Conservation (phyloP, 2,888 invertebrate species). For the Chelonus formosanus region DNA sequence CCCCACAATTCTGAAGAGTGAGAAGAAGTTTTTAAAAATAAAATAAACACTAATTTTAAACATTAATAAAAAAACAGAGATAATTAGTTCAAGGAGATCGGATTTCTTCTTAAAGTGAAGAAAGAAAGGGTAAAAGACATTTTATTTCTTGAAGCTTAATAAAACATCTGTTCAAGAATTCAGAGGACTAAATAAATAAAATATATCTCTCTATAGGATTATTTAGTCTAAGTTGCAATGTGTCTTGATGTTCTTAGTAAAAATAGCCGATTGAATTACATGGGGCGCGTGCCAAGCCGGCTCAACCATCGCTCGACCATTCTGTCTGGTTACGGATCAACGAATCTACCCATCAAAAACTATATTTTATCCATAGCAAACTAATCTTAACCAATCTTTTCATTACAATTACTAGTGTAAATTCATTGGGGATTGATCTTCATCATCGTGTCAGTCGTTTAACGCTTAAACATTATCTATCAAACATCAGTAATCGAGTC, state of each 20-base stretch:
- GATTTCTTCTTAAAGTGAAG: too few relatives aligned
- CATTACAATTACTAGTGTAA: constrained; percentile 26
- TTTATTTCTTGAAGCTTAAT: too few relatives aligned
- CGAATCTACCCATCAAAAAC: not conserved
- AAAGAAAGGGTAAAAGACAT: too few relatives aligned
- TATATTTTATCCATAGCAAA: constrained; percentile 1
- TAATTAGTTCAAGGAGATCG: too few relatives aligned
- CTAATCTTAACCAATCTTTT: constrained; percentile 17
- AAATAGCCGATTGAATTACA: constrained; percentile 63
- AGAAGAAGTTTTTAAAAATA: too few relatives aligned
- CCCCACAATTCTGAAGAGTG: too few relatives aligned
- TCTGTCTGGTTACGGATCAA: constrained; percentile 11
- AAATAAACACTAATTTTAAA: too few relatives aligned
- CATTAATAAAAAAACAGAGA: too few relatives aligned
- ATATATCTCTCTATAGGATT: constrained; percentile 10
- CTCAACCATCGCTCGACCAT: constrained; percentile 31
- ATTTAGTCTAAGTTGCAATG: constrained; percentile 16
- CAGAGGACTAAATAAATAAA: too few relatives aligned
- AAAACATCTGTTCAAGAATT: too few relatives aligned
- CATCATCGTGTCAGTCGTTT: constrained; percentile 28
- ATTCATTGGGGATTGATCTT: constrained; percentile 3
- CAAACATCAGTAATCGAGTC: not conserved
- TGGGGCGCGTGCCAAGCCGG: constrained; percentile 60
- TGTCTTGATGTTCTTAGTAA: constrained; percentile 49
- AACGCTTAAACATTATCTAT: constrained; percentile 27